These are phyloP conservation scores for Gopherus evgoodei DNA, from an alignment of 2,113 vertebrate genomes.

Conservation along the genomic window DNA sequence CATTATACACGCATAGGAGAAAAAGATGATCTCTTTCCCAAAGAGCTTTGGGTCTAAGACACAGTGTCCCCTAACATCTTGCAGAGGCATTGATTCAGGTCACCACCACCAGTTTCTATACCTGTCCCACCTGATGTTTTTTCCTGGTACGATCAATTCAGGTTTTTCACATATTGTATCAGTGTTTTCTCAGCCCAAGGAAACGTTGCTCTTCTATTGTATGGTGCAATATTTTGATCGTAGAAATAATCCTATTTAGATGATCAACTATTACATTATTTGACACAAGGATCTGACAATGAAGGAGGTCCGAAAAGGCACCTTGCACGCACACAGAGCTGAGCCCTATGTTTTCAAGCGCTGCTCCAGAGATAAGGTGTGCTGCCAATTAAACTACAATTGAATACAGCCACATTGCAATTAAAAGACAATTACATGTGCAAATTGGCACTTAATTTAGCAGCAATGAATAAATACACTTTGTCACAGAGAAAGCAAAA, in stretches of 20 bases:
- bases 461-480: constrained; percentile 43
- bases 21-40: neutral
- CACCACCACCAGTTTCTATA: neutral
- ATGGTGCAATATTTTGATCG: accelerated
- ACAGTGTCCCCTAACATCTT: neutral
- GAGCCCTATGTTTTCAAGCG: accelerated
- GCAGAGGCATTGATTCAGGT: neutral
- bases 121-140: accelerated
- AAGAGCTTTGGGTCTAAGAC: neutral
- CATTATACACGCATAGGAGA: neutral
- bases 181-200: accelerated
- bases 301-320: accelerated
- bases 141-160: neutral
- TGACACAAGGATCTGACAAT: neutral
- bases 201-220: accelerated
- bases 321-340: accelerated
- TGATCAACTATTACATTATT: accelerated
- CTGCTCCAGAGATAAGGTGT: constrained; percentile 29
- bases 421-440: constrained; percentile 79
- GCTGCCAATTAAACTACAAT: constrained; percentile 72
- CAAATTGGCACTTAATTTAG: constrained; percentile 70
- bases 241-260: neutral
- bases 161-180: accelerated
- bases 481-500: constrained; percentile 42
- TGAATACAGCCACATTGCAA: constrained; percentile 66